These are phyloP conservation scores for Pteronura brasiliensis DNA, from an alignment of 2,113 vertebrate genomes.

Conservation along the genomic window DNA sequence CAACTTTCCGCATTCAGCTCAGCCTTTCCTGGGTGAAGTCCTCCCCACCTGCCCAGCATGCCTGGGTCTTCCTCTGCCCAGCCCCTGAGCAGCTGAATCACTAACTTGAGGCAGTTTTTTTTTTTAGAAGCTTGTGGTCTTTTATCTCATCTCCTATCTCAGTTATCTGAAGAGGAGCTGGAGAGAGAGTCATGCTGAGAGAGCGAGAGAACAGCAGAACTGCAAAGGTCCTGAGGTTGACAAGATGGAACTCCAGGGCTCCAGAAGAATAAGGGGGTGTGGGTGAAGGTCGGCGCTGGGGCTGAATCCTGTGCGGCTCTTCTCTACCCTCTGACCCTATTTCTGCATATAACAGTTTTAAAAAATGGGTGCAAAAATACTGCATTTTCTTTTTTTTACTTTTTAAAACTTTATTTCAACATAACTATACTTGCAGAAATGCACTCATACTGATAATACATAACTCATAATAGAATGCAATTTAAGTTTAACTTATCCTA, in stretches of 20 bases:
- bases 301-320: fast-evolving
- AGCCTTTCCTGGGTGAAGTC: not conserved
- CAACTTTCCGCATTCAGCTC: not conserved
- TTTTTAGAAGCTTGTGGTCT: not conserved
- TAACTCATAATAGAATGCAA: not conserved
- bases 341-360: not conserved
- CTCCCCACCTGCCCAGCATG: fast-evolving
- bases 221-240: too few species aligned
- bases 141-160: not conserved
- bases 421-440: not conserved
- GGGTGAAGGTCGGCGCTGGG: not conserved
- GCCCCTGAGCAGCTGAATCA: not conserved
- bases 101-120: not conserved
- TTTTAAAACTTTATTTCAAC: not conserved
- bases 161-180: not conserved
- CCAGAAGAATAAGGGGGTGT: not conserved
- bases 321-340: not conserved
- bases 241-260: not conserved
- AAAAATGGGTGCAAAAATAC: not conserved
- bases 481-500: not conserved
- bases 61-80: too few species aligned
- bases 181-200: not conserved
- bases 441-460: not conserved
- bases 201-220: not conserved
- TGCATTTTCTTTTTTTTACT: not conserved